Evolutionary conservation across 2,113 vertebrate species (phyloP).

Genomic region (Chelonoidis abingdonii): DNA sequence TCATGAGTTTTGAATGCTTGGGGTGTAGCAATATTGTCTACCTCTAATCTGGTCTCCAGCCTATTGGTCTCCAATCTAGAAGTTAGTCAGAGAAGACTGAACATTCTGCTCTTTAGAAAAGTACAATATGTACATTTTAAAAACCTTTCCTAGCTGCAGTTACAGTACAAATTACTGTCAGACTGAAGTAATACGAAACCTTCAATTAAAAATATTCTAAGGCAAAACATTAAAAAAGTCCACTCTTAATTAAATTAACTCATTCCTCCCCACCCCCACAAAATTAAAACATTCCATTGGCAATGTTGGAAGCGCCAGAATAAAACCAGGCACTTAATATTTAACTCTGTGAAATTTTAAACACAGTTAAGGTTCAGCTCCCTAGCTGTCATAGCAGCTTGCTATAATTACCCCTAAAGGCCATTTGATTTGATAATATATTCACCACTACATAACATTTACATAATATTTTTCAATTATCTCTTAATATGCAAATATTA

Average conservation of each 20-base stretch:
- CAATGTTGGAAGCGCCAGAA: not conserved
- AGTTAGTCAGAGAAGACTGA: not conserved
- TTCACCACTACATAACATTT: conserved; percentile 72
- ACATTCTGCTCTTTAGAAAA: not conserved
- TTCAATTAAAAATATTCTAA: not conserved
- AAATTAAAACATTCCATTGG: not conserved
- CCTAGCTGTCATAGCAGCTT: conserved; percentile 53
- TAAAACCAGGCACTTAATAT: not conserved
- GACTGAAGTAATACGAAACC: not conserved
- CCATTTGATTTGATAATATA: conserved; percentile 77
- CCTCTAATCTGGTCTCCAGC: not conserved
- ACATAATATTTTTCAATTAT: conserved; percentile 79
- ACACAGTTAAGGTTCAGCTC: conserved; percentile 22
- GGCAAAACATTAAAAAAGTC: not conserved
- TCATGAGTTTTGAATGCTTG: not conserved
- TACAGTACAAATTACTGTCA: not conserved
- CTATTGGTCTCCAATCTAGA: not conserved
- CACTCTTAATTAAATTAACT: not conserved
- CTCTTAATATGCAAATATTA: conserved; percentile 79
- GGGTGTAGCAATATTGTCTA: not conserved
- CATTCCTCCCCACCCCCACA: not conserved
- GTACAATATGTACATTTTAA: not conserved
- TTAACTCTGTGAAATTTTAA: conserved; percentile 33
- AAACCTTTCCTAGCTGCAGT: not conserved
- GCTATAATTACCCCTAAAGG: conserved; percentile 68